A percentile compares a stretch with the other conserved stretches of the same genome.
These are phyloP conservation scores for Drosophila yakuba DNA, from an alignment of 1,140 invertebrate species.

Conservation along the genomic window DNA sequence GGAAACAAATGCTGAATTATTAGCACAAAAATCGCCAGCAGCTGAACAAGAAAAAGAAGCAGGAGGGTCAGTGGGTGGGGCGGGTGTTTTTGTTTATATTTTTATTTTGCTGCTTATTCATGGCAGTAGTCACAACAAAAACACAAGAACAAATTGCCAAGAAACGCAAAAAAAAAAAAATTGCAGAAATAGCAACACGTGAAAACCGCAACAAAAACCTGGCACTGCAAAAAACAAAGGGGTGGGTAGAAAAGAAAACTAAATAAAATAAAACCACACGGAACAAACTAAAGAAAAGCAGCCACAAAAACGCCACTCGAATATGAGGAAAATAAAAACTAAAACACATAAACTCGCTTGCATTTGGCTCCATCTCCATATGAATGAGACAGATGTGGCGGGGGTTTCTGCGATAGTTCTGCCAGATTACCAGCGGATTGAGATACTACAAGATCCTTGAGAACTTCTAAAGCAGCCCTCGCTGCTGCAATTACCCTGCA, in stretches of 20 bases:
- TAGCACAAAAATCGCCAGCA: constrained; percentile 66
- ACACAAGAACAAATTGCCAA: constrained; percentile 49
- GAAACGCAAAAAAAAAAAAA: constrained; percentile 27
- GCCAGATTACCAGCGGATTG: constrained; percentile 11
- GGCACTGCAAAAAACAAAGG: constrained; percentile 27
- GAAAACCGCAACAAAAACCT: constrained; percentile 68
- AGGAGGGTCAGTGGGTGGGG: constrained; percentile 23
- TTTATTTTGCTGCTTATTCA: constrained; percentile 63
- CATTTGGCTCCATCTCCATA: constrained; percentile 32
- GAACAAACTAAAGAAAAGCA: constrained; percentile 11
- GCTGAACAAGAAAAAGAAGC: constrained; percentile 19
- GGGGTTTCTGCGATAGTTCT: constrained; percentile 31
- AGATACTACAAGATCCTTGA: constrained; percentile 19
- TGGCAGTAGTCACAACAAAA: constrained; percentile 57
- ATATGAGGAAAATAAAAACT: constrained; percentile 74
- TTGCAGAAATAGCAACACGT: constrained; percentile 77
- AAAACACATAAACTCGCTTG: constrained; percentile 56
- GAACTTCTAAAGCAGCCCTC: constrained; percentile 32
- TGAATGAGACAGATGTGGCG: constrained; percentile 27
- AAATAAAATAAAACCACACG: constrained; percentile 17
- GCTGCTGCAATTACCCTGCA: constrained; percentile 43
- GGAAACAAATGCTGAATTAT: constrained; percentile 79
- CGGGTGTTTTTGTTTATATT: constrained; percentile 43
- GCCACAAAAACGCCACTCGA: constrained; percentile 56
- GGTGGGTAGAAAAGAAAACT: not conserved